Evolutionary conservation across 2,888 invertebrate genomes (phyloP).

Genomic region (Erannis defoliaria): DNA sequence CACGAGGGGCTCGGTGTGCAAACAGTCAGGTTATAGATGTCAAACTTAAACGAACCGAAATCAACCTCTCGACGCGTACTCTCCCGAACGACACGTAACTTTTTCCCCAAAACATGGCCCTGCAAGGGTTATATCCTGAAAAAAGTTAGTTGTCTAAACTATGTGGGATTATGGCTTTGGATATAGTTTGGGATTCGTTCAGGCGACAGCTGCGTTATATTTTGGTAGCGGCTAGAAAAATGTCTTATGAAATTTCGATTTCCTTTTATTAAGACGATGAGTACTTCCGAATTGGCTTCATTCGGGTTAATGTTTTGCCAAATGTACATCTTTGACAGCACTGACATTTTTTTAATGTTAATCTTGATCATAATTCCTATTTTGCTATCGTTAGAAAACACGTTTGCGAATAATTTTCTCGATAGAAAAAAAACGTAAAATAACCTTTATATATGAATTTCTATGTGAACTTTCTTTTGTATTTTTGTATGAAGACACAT

Average conservation of each 20-base stretch:
- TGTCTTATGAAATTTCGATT: background rate
- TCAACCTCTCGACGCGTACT: conserved; percentile 63
- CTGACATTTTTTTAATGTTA: too few relatives aligned
- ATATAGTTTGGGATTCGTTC: conserved; percentile 23
- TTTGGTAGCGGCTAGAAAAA: conserved; percentile 2
- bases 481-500: too few relatives aligned
- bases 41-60: conserved; percentile 86
- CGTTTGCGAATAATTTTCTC: too few relatives aligned
- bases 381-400: too few relatives aligned
- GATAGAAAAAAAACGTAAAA: too few relatives aligned
- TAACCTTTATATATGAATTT: too few relatives aligned
- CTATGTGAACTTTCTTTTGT: too few relatives aligned
- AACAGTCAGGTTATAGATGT: conserved; percentile 82
- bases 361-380: too few relatives aligned
- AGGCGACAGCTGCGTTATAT: conserved; percentile 13
- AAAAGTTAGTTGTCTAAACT: conserved; percentile 45
- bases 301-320: too few relatives aligned
- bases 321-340: too few relatives aligned
- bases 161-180: conserved; percentile 31
- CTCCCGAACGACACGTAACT: conserved; percentile 23
- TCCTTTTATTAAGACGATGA: too few relatives aligned
- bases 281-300: too few relatives aligned
- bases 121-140: conserved; percentile 40
- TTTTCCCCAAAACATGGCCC: conserved; percentile 16
- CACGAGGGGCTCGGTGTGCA: conserved; percentile 70